Evolutionary conservation across 2,113 vertebrate species (phyloP), one percentile per base, ranked within the genome.

Genomic region (Nibea coibor): DNA sequence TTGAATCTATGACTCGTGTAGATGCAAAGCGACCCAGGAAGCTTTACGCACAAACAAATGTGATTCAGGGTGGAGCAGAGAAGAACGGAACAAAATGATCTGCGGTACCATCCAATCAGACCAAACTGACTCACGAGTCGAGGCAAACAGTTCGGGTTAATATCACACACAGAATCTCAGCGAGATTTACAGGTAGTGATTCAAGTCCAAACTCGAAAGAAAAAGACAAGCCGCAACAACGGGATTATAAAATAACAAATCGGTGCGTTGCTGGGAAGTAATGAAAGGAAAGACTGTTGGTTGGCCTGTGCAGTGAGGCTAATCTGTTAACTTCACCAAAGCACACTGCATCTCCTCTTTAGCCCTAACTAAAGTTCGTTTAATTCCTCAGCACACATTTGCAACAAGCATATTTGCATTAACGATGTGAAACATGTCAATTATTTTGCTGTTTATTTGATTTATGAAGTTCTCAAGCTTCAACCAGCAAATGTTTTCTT

Each of bases 11-110:
- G 78, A 81, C 61, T 74, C 26, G 11, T 22, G 68, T 54, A 7
- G 69, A 91, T 86, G 85, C 80, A 91, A 91, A 91, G 22, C 19
- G 48, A 50, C 62, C 62, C 19, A 28, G 35, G 65, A 78, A 22
- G 16, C 19, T 58, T 70, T 8, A 57, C 17, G 48, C 43, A 58
- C 67, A 89, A 87, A 76, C 81, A 83, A 84, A 89, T 58, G 15
- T 24, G 58, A 58, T 31, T 57, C 9, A 22, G 20, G 14, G 17
- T 35, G 35, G 20, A 70, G 20, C 43, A 17, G 63, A 3, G 8
- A 58, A 2, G 14, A 31, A 35, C 51, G 19, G 4, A 26, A 22
- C 7, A 17, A 7, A 73, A 19, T 2, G 7, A 76, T 57, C 51
- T 48, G 50, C 35, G 56, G 16, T 45, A 16, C 2, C n/a, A 4